Base-by-base conservation (phyloP, 2,888 invertebrate genomes). In the Stenodema calcarata region DNA sequence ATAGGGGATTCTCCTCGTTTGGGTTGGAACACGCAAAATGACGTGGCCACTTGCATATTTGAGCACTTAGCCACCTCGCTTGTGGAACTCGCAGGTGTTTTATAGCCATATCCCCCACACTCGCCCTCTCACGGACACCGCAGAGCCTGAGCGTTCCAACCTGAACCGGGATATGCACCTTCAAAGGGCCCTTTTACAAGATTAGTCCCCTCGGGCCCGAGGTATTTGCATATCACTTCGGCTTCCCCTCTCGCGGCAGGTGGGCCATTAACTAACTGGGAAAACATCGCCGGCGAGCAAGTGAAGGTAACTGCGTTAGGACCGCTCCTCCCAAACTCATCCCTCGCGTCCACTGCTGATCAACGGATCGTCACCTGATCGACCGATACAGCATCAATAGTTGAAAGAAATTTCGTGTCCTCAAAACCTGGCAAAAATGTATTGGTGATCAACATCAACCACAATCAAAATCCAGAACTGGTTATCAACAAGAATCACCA, bases 141-240 rank as follows among this genome's bases (percentile, higher is more conserved):
- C 18, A 62, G 9, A 27, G 62, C 62, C 11, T 18, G 62, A 23
- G 62, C 62, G 23, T 18, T 62, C 62, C 62, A 62, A 27, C 62
- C 62, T 62, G 23, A 62, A 62, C 62, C 62, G 62, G 62, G 23
- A 62, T 62, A 62, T 62, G 62, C 62, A 41, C 73, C 73, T 75
- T 75, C 73, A 75, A 75, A 75, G 73, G 27, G 73, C 14, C 73
- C 41, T 28, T 75, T 41, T 75, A 28, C 16, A 12, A 30, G 18
- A 18, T 35, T 35, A 35, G 18, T 41, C 28, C 14, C n/a, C 9
- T 16, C 35, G 1, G 73, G 73, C 30, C 35, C 16, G 18, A 75
- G 73, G 73, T 75, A 75, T 75, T 75, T 75, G 73, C 73, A 75
- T 75, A 75, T 41, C 73, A 75, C 73, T 75, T 75, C 41, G 73